Conservation (phyloP, 2,797 vertebrate species). For the Hipposideros larvatus region DNA sequence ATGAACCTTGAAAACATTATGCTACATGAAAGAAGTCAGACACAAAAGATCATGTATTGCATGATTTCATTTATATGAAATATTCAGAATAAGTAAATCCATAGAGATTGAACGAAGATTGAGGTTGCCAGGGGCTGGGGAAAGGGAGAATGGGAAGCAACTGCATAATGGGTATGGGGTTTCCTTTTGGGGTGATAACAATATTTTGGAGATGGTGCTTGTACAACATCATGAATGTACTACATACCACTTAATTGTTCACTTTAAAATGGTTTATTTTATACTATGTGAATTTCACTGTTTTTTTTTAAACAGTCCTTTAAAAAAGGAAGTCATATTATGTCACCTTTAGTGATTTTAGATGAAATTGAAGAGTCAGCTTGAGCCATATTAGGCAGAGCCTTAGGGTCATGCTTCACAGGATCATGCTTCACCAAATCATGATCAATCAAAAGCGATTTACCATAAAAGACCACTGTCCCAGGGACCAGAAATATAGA, state of each 20-base stretch:
- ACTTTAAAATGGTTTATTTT: constrained; percentile 32
- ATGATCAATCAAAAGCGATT: constrained; percentile 33
- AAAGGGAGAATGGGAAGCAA: not conserved
- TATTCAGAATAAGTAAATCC: not conserved
- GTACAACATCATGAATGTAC: not conserved
- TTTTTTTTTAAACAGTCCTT: not conserved
- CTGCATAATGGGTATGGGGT: not conserved
- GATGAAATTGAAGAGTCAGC: not conserved
- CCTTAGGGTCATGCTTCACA: not conserved
- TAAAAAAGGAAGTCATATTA: not conserved
- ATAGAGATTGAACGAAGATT: not conserved
- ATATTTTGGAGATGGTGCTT: not conserved
- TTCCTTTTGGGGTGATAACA: not conserved
- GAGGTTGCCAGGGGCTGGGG: not conserved
- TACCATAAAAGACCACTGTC: not conserved
- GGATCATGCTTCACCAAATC: constrained; percentile 6
- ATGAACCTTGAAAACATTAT: not conserved
- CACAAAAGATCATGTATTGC: not conserved
- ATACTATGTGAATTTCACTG: not conserved
- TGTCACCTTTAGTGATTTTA: not conserved
- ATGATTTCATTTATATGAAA: not conserved
- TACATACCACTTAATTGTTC: not conserved
- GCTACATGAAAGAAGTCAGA: not conserved
- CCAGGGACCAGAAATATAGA: not conserved
- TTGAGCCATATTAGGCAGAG: not conserved